Base-by-base conservation (phyloP, 2,113 vertebrate species). In the Calidris pugnax region DNA sequence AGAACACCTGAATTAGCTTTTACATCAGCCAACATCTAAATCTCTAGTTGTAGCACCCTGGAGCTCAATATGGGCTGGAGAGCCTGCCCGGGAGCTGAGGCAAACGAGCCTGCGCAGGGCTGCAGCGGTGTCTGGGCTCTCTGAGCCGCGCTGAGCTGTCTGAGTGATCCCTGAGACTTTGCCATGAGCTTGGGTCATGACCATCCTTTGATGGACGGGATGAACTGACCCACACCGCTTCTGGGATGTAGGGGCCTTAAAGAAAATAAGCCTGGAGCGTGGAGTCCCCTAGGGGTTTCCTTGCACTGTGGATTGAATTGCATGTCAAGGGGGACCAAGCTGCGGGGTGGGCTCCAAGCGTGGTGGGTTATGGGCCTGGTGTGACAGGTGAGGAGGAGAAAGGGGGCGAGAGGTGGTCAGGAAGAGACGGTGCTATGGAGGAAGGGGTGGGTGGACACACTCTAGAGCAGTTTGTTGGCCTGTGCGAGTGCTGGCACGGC, bases 101-200 rank as follows among this genome's bases (percentile, higher is more conserved):
- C 21, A n/a, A 74, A 39, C 0, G 5, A 51, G 55, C 53, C 45
- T 56, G 23, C 0, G 0, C 23, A 45, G n/a, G 21, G 27, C 37
- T 68, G 56, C 0, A 1, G 14, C 67, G 15, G n/a, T 17, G 16
- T 43, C 45, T 87, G 74, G 41, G 47, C 37, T 71, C 59, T 53
- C 63, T 47, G 27, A 48, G 37, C 37, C 2, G 0, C 2, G 3
- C 48, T 0, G 1, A 63, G 66, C 3, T 45, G 18, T 45, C 7
- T 14, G 26, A 59, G 23, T 24, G 48, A 69, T 87, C 27, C 45
- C 16, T 27, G 18, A 35, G 50, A 28, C 50, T 55, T 14, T 55
- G 13, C 19, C 23, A 3, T 33, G 43, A 16, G 4, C 71, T 72
- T 64, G 30, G 50, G 22, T 27, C n/a, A 14, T 57, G 75, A 23